phyloP scores from a whole-genome alignment of 2,113 vertebrate species.

The Callorhinus ursinus region DNA sequence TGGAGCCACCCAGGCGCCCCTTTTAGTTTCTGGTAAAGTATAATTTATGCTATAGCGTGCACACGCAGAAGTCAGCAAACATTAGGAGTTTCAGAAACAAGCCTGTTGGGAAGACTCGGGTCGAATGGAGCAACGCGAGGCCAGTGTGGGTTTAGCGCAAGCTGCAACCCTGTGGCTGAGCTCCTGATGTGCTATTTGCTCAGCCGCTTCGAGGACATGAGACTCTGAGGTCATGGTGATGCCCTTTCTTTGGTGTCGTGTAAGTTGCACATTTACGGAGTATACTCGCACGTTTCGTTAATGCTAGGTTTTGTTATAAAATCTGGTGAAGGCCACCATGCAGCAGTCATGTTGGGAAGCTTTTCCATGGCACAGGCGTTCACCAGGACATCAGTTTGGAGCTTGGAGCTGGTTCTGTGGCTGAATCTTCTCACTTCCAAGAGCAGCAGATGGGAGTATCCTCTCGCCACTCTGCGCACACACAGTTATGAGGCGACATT shows the following conservation, averaged over 20 bases:
- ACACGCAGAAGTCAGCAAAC: background rate
- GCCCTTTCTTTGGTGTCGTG: background rate
- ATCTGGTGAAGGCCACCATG: background rate
- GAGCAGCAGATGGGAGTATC: background rate
- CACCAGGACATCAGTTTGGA: background rate
- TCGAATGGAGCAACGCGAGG: background rate
- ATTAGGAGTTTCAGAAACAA: background rate
- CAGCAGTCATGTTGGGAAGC: background rate
- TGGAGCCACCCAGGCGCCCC: background rate
- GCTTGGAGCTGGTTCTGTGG: background rate
- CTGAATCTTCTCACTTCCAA: background rate
- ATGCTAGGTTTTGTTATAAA: background rate
- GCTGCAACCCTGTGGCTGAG: background rate
- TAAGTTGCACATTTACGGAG: background rate
- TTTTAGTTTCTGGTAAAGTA: constrained; percentile 26
- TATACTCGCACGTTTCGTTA: background rate
- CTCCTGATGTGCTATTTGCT: background rate
- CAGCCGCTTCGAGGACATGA: background rate
- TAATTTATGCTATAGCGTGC: background rate
- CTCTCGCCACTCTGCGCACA: background rate
- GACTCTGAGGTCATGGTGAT: background rate
- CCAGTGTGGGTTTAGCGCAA: background rate
- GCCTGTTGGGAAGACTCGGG: background rate
- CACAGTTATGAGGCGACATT: background rate
- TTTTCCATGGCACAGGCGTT: background rate